Evolutionary conservation across 2,888 invertebrate species (phyloP).

Genomic region (Brenthis hecate): DNA sequence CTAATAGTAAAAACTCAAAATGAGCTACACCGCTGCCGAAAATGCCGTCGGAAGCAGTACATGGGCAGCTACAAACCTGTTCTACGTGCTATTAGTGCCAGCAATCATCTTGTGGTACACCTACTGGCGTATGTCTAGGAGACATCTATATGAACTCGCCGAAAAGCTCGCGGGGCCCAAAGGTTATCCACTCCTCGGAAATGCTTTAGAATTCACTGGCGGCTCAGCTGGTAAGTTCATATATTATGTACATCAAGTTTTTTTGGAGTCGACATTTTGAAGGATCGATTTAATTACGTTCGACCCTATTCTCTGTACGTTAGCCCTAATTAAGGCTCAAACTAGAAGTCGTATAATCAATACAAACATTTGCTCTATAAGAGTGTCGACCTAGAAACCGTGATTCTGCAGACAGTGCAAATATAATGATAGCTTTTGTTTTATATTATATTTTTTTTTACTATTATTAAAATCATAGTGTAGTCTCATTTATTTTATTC

Average conservation of each 20-base stretch:
- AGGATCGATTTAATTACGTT: neutral
- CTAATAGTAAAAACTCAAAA: conserved; percentile 40
- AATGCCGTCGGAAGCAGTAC: conserved; percentile 69
- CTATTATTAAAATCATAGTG: no score
- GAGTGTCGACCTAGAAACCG: no score
- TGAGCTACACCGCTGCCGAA: conserved; percentile 72
- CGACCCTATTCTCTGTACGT: no score
- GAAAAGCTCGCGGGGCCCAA: conserved; percentile 87
- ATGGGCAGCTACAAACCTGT: conserved; percentile 85
- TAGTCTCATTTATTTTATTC: no score
- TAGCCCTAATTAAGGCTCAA: no score
- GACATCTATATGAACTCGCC: conserved; percentile 87
- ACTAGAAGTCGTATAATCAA: no score
- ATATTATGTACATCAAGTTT: neutral
- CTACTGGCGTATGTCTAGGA: conserved; percentile 89
- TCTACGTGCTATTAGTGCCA: conserved; percentile 88
- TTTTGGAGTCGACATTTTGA: neutral
- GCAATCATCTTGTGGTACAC: conserved; percentile 87
- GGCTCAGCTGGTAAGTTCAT: conserved; percentile 85
- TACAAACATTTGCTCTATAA: no score
- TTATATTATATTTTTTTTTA: no score
- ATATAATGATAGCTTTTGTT: no score
- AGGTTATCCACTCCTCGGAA: conserved; percentile 88
- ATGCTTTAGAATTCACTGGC: conserved; percentile 88
- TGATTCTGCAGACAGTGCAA: no score